Evolutionary conservation across 2,113 vertebrate genomes (phyloP).

Genomic region (Mungos mungo): DNA sequence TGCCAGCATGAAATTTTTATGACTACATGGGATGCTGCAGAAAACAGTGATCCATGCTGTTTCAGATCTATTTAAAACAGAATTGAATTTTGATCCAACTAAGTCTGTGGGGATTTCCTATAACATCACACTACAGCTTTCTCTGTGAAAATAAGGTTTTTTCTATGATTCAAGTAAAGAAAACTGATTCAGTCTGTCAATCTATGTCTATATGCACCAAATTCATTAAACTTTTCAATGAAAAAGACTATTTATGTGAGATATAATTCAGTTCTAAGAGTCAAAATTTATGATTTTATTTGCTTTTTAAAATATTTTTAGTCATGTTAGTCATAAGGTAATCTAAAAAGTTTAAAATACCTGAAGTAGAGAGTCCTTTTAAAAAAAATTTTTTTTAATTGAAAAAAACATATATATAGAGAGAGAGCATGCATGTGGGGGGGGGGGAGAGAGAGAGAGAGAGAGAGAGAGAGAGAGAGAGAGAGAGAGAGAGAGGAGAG

Average conservation of each 20-base stretch:
- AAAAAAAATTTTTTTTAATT: no score
- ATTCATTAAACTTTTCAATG: neutral
- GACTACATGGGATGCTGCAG: neutral
- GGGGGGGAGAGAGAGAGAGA: no score
- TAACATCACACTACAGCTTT: neutral
- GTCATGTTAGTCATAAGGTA: neutral
- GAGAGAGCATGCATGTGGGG: no score
- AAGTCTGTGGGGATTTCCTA: neutral
- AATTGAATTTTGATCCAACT: slow-evolving; percentile 20
- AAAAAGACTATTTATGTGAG: neutral
- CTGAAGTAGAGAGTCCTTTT: neutral
- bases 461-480: no score
- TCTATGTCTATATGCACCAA: neutral
- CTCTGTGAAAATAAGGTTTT: slow-evolving; percentile 18
- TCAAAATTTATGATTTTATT: neutral
- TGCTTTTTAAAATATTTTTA: neutral
- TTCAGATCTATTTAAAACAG: slow-evolving; percentile 14
- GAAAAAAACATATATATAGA: no score
- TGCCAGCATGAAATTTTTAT: slow-evolving; percentile 4
- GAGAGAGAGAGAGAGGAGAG: no score
- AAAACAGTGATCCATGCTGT: neutral
- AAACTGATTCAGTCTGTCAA: neutral
- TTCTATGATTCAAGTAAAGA: neutral
- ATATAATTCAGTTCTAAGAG: neutral
- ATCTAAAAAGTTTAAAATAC: neutral